A percentile compares a stretch with the other conserved stretches of the same genome.
These are phyloP conservation scores for Clistopyga incitator DNA, from an alignment of 2,888 invertebrate species.

Conservation along the genomic window DNA sequence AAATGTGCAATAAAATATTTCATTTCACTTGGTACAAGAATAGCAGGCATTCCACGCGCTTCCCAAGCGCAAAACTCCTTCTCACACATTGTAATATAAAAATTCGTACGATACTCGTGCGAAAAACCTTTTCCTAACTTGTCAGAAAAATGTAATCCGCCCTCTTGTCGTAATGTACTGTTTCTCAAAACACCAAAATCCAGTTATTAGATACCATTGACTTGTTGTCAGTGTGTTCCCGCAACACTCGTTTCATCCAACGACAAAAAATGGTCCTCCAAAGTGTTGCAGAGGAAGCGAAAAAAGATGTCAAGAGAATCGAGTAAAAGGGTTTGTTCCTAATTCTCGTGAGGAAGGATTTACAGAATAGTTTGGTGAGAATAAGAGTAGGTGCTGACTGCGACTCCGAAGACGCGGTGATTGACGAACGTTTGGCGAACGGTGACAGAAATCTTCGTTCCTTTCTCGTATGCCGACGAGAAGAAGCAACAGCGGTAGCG, in stretches of 20 bases:
- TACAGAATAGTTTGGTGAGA: conserved; percentile 41
- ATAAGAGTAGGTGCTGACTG: conserved; percentile 53
- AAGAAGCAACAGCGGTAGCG: conserved; percentile 36
- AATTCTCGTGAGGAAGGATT: conserved; percentile 39
- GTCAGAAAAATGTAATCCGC: too few relatives aligned
- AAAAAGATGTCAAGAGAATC: conserved; percentile 21
- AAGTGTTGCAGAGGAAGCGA: neutral
- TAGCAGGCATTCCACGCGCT: too few relatives aligned
- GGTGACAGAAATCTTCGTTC: conserved; percentile 55
- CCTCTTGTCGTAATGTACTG: too few relatives aligned
- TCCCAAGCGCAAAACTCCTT: too few relatives aligned
- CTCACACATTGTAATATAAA: too few relatives aligned
- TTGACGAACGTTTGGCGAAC: conserved; percentile 61
- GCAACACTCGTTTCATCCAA: neutral
- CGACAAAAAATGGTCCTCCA: neutral
- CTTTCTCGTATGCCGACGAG: conserved; percentile 9
- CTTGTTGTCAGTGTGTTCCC: neutral
- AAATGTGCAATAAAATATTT: too few relatives aligned
- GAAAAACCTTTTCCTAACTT: too few relatives aligned
- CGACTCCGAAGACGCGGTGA: conserved; percentile 47
- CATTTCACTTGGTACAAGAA: too few relatives aligned
- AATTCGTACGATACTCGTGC: too few relatives aligned
- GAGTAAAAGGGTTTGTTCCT: conserved; percentile 48
- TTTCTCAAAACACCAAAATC: neutral
- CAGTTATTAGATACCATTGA: neutral